Conservation (phyloP, 1,140 invertebrate species). For the Hirudo medicinalis region DNA sequence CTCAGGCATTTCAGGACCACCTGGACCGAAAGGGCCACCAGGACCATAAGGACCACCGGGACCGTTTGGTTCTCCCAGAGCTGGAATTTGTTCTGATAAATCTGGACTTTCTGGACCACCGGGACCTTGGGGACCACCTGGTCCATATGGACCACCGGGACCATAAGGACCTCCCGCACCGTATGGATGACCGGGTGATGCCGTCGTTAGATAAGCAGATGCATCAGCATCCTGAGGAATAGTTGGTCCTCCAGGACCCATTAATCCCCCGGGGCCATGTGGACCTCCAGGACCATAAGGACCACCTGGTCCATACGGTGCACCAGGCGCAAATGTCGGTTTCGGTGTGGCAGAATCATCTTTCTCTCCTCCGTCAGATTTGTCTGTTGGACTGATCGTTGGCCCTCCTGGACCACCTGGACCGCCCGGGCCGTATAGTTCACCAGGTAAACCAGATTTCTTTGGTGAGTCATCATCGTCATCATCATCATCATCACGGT, state of each 20-base stretch:
- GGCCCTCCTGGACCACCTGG: background rate
- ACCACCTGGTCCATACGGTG: background rate
- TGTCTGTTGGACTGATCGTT: background rate
- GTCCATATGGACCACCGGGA: too few species aligned
- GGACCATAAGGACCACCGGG: background rate
- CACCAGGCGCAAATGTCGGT: background rate
- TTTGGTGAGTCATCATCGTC: background rate
- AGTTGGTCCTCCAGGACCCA: too few species aligned
- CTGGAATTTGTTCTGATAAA: too few species aligned
- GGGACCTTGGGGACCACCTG: too few species aligned
- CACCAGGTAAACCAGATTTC: background rate
- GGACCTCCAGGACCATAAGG: background rate
- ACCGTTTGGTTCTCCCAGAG: background rate
- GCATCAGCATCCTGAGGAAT: too few species aligned
- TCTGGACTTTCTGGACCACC: too few species aligned
- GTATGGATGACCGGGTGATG: too few species aligned
- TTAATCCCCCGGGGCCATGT: background rate
- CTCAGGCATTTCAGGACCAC: background rate
- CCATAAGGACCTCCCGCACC: too few species aligned
- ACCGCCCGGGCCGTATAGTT: background rate
- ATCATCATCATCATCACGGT: background rate
- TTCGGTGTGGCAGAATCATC: background rate
- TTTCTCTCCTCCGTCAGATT: background rate
- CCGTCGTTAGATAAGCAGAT: too few species aligned
- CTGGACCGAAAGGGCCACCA: background rate